phyloP scores from a whole-genome alignment of 2,113 vertebrate genomes.

The Hyaena hyaena region DNA sequence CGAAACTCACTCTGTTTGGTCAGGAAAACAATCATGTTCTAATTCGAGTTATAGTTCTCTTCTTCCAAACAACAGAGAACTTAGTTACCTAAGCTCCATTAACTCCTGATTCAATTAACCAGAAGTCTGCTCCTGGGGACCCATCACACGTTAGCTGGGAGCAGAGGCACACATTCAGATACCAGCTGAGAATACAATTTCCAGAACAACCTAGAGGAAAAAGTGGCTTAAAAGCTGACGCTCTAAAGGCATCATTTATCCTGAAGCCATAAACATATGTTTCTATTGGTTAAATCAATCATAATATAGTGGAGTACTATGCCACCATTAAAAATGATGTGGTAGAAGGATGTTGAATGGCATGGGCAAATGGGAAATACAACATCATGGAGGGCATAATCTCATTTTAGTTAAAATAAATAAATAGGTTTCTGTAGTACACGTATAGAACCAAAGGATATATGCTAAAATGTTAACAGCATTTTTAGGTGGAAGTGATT shows the following conservation, averaged over 20 bases:
- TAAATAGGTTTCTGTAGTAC: background rate
- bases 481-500: background rate
- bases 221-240: background rate
- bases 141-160: background rate
- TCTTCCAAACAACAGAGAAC: background rate
- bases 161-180: background rate
- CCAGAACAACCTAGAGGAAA: background rate
- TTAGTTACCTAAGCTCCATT: background rate
- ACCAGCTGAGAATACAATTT: background rate
- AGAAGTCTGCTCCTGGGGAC: background rate
- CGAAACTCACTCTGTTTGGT: background rate
- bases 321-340: background rate
- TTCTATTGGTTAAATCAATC: background rate
- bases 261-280: background rate
- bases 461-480: background rate
- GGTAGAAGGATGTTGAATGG: background rate
- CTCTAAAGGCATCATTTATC: background rate
- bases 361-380: background rate
- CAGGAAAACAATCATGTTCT: background rate
- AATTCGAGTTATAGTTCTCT: background rate
- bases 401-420: background rate
- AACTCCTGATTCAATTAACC: slow-evolving; percentile 29
- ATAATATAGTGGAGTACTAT: too few species aligned
- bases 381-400: background rate
- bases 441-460: background rate